These are phyloP conservation scores for Diadegma fenestrale DNA, from an alignment of 2,888 invertebrate genomes.

Conservation along the genomic window DNA sequence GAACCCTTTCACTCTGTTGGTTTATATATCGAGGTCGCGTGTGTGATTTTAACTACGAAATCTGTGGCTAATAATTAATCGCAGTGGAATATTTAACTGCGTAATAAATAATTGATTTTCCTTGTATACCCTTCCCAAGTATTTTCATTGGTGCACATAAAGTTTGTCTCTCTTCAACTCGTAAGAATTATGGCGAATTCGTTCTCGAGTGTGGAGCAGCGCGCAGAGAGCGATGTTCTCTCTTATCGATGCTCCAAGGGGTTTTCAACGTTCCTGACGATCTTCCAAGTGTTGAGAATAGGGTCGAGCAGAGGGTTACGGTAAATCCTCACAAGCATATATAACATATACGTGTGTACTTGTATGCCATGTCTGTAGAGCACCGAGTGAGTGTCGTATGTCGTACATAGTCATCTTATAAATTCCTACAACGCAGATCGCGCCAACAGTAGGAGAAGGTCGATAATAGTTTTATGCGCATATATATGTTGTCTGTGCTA, in stretches of 20 bases:
- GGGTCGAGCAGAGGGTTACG: conserved; percentile 28
- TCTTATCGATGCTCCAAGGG: conserved; percentile 3
- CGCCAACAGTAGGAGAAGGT: conserved; percentile 12
- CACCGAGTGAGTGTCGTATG: conserved; percentile 33
- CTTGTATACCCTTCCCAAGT: background rate
- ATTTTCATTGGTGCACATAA: background rate
- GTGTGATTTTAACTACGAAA: background rate
- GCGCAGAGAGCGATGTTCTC: background rate
- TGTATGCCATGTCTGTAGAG: background rate
- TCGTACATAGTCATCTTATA: conserved; percentile 58
- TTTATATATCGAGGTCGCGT: conserved; percentile 10
- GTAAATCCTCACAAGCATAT: conserved; percentile 35
- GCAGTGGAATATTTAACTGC: background rate
- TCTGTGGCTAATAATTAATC: conserved; percentile 15
- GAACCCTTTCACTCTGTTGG: conserved; percentile 31
- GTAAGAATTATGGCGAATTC: conserved; percentile 17
- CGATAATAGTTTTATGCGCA: conserved; percentile 32
- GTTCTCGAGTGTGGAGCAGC: conserved; percentile 15
- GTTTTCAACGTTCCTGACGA: background rate
- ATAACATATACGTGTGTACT: background rate
- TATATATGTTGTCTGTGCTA: background rate
- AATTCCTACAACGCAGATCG: conserved; percentile 50
- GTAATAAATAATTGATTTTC: conserved; percentile 22
- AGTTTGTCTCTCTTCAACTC: background rate
- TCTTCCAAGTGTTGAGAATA: conserved; percentile 6